Evolutionary conservation across 2,113 vertebrate species (phyloP).

Genomic region (Sus scrofa): T2T-Sscrofa CM000829.6:59448001-59448500

Average conservation of each 20-base stretch:
- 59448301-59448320: constrained; percentile 94
- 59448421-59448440: constrained; percentile 76
- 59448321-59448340: constrained; percentile 97
- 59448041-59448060: neutral
- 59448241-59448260: neutral
- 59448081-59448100: neutral
- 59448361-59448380: constrained; percentile 86
- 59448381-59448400: constrained; percentile 85
- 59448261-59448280: neutral
- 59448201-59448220: neutral
- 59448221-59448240: constrained; percentile 60
- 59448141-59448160: neutral
- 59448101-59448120: constrained; percentile 52
- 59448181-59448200: neutral
- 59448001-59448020: constrained; percentile 39
- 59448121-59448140: neutral
- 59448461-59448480: constrained; percentile 87
- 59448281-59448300: neutral
- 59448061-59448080: neutral
- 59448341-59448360: constrained; percentile 99
- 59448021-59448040: neutral
- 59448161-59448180: constrained; percentile 17
- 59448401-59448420: constrained; percentile 82
- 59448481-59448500: constrained; percentile 81
- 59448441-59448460: constrained; percentile 84